A percentile compares a stretch with the other conserved stretches of the same genome.
These are phyloP conservation scores for Pedetes capensis DNA, from an alignment of 2,113 vertebrate genomes.

Conservation along the genomic window DNA sequence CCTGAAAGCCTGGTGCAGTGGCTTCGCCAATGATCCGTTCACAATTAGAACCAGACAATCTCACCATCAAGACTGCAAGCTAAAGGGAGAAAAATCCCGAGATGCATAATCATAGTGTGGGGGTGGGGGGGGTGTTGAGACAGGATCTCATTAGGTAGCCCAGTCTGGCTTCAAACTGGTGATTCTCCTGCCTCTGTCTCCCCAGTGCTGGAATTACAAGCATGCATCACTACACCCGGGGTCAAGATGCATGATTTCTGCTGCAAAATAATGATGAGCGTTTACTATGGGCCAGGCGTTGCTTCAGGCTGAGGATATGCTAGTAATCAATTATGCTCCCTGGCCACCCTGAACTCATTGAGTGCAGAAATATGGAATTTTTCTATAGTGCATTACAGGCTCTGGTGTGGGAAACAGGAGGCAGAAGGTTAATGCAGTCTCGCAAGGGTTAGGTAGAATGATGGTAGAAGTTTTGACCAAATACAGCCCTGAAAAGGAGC, in stretches of 20 bases:
- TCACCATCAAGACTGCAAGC: not conserved
- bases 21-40: not conserved
- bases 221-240: no score
- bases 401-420: not conserved
- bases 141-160: no score
- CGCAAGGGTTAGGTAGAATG: not conserved
- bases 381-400: not conserved
- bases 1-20: no score
- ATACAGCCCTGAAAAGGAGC: not conserved
- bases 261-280: not conserved
- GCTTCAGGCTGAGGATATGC: not conserved
- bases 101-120: no score
- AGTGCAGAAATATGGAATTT: not conserved
- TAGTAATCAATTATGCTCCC: not conserved
- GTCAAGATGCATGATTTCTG: not conserved
- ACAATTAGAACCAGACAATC: not conserved
- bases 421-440: not conserved
- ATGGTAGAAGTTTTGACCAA: not conserved
- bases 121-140: no score
- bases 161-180: no score
- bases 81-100: not conserved
- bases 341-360: not conserved
- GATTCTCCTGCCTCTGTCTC: no score
- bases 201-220: no score
- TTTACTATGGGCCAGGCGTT: not conserved